These are phyloP conservation scores for Catocala fraxini DNA, from an alignment of 2,888 invertebrate genomes.

Conservation along the genomic window DNA sequence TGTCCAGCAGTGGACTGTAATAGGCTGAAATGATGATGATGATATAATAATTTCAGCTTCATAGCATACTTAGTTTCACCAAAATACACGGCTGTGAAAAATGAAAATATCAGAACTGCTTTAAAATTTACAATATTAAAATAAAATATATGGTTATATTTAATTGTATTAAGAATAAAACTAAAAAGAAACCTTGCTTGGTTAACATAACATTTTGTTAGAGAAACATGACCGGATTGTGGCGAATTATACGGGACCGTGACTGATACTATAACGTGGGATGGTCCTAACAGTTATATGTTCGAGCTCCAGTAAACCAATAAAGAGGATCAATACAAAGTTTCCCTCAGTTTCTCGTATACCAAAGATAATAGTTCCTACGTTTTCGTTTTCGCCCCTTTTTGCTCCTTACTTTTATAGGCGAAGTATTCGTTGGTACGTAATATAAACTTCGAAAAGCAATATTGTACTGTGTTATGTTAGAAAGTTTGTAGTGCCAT, in stretches of 20 bases:
- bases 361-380: conserved; percentile 26
- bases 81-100: too few species aligned
- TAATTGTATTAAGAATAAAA: too few species aligned
- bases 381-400: conserved; percentile 1
- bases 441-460: neutral
- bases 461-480: neutral
- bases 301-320: conserved; percentile 27
- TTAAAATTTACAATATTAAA: too few species aligned
- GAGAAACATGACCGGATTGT: neutral
- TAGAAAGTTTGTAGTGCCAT: too few species aligned
- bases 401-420: conserved; percentile 20
- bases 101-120: too few species aligned
- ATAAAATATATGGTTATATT: too few species aligned
- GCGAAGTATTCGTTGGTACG: conserved; percentile 17
- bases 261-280: conserved; percentile 4
- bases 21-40: too few species aligned
- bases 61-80: too few species aligned
- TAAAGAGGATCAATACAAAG: conserved; percentile 35
- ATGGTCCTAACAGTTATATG: neutral
- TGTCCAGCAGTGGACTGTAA: too few species aligned
- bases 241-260: neutral
- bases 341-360: conserved; percentile 27
- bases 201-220: too few species aligned
- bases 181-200: too few species aligned
- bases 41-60: too few species aligned